Evolutionary conservation across 92 coral and sea anemone genomes (phyloP), one percentile per base, ranked within the genome.

Genomic region (Montipora capitata): DNA sequence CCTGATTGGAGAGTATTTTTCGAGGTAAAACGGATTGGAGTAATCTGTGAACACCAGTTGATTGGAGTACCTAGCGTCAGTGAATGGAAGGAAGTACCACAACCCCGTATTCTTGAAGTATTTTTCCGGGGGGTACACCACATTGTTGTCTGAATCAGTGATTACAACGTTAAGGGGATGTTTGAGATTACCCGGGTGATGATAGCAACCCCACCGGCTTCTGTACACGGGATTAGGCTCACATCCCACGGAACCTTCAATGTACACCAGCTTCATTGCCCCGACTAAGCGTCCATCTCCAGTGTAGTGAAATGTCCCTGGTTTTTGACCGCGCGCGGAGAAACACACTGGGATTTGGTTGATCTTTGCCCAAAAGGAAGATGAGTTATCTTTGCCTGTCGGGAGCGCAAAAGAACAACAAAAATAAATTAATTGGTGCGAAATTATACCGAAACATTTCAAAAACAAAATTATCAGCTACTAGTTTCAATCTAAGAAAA

Each of bases 31-130:
- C 43, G 98, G 96, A 68, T 90, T 91, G 65, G 83, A 76, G 71
- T 87, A 95, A 72, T 95, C 92, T 7, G 94, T 74, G 82, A 93
- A 95, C 41, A 95, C 98, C 49, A 95, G 84, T 65, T 95, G 93
- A 13, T 92, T 72, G 49, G 95, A 89, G 81, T 71, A 17, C 14
- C 14, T 52, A 9, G 98, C 85, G 64, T 95, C 96, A 3, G 85
- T 84, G 68, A 87, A 82, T 1, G 98, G 98, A 3, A 95, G 85
- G 68, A 90, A 92, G 78, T 95, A 95, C 93, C 94, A 92, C 72
- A 86, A 52, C 11, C 86, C 90, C 4, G 80, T 77, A 56, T 77
- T 86, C 52, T 11, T 42, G 72, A 86, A 4, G 63, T 68, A 77
- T 51, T 68, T 86, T 40, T 67, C 76, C 4, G 63, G 27, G n/a